Conservation (phyloP, 2,113 vertebrate genomes). For the Varanus komodoensis region DNA sequence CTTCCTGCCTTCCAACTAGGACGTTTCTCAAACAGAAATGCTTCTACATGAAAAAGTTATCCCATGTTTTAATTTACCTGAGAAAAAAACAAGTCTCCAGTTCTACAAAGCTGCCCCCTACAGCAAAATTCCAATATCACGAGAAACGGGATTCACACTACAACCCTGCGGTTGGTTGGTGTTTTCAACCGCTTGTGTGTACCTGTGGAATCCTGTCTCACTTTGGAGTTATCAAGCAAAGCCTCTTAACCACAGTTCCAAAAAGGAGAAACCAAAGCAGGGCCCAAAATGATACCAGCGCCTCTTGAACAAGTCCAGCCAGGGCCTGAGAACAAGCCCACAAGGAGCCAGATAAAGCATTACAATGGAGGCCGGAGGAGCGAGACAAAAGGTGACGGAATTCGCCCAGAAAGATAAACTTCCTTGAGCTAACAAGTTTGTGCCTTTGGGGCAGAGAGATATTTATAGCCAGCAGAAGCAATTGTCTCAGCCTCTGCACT, state of each 20-base stretch:
- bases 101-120: conserved; percentile 48
- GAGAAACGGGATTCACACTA: conserved; percentile 65
- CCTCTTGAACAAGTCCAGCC: conserved; percentile 35
- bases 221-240: conserved; percentile 66
- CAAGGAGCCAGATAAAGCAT: conserved; percentile 21
- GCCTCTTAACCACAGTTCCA: background rate
- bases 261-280: background rate
- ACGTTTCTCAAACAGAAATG: conserved; percentile 33
- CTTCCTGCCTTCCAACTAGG: background rate
- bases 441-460: background rate
- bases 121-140: conserved; percentile 26
- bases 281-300: no score
- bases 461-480: conserved; percentile 62
- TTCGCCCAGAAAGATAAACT: conserved; percentile 64
- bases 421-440: conserved; percentile 48
- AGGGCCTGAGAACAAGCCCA: conserved; percentile 49
- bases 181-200: background rate
- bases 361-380: conserved; percentile 51
- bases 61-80: conserved; percentile 57
- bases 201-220: conserved; percentile 66
- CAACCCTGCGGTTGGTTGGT: conserved; percentile 27
- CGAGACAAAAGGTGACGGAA: conserved; percentile 67
- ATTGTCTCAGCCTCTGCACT: conserved; percentile 33
- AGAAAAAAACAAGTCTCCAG: conserved; percentile 52
- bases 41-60: conserved; percentile 62